Conservation (phyloP, 2,113 vertebrate species). For the Eulemur macaco region DNA sequence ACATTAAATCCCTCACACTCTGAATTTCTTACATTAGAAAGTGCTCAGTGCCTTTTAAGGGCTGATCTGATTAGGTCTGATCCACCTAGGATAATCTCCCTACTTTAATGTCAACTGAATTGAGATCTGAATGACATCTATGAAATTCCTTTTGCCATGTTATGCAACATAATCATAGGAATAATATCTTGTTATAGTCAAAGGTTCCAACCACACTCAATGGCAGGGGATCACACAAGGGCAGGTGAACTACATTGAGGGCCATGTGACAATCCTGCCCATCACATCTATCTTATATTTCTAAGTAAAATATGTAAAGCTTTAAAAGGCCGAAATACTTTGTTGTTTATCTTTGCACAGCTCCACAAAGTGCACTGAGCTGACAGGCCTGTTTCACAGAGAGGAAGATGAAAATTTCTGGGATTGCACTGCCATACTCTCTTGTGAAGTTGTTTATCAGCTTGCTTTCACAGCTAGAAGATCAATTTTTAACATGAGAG, state of each 20-base stretch:
- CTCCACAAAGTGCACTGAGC: not conserved
- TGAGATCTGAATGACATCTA: not conserved
- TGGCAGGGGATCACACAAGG: not conserved
- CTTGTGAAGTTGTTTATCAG: not conserved
- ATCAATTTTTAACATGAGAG: conserved; percentile 17
- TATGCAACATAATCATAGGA: not conserved
- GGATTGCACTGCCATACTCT: not conserved
- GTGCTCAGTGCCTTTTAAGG: not conserved
- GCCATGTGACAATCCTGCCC: not conserved
- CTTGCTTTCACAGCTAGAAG: conserved; percentile 15
- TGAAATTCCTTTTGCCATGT: not conserved
- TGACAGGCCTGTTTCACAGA: not conserved
- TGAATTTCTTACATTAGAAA: not conserved
- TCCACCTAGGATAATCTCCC: not conserved
- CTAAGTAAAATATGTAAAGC: not conserved
- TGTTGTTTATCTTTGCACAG: conserved; percentile 13
- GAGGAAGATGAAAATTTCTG: not conserved
- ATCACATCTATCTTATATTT: not conserved
- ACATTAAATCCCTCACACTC: not conserved
- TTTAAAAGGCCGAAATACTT: conserved; percentile 31
- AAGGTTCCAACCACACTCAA: not conserved
- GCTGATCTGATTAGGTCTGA: not conserved
- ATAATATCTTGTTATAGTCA: not conserved
- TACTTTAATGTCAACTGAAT: not conserved
- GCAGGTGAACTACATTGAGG: not conserved